Base-by-base conservation (phyloP, 1,140 invertebrate genomes). In the Agraylea sexmaculata region DNA sequence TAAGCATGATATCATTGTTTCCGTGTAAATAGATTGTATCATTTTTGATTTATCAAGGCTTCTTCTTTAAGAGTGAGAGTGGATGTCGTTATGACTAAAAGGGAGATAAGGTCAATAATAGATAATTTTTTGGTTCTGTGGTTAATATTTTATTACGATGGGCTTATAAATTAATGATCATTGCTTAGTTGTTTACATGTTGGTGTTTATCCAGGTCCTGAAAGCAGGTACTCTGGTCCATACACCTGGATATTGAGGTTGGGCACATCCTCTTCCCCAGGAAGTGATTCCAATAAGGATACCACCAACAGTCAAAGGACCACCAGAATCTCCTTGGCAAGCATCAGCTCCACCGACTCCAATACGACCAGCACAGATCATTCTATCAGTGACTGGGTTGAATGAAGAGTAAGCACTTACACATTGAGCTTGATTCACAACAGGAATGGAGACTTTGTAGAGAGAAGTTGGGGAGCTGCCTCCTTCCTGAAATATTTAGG, bases 291-390 rank as follows among this genome's bases (percentile, higher is more conserved):
- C 68, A 33, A 75, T 70, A 25, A 82, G 56, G 18, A 62, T 57
- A 0, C 62, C 66, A 34, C 58, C 48, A 49, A 60, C 62, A 4
- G 69, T 52, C 43, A 79, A 50, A 6, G 74, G 73, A 5, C 75
- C 74, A 1, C 75, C 75, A 12, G 73, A 75, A 47, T 77, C 75
- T 20, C 71, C 61, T 7, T 57, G 53, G 37, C 62, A 66, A 27
- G 60, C 56, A 45, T 63, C 60, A 31, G 48, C 51, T 5, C 59
- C 62, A 4, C 56, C 56, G 2, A 11, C 18, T 6, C 21, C 39
- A 7, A 20, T 12, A 0, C 29, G 15, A 10, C 79, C 80, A 11
- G 81, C 80, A 48, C 82, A 85, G 2, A 82, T 54, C 74, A 82
- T 80, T n/a, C 70, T 71, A 4, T 70, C 52, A 0, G 72, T 74